A percentile compares a stretch with the other conserved stretches of the same genome.
Conservation (phyloP, 2,113 vertebrate genomes). For the Taxidea taxus region DNA sequence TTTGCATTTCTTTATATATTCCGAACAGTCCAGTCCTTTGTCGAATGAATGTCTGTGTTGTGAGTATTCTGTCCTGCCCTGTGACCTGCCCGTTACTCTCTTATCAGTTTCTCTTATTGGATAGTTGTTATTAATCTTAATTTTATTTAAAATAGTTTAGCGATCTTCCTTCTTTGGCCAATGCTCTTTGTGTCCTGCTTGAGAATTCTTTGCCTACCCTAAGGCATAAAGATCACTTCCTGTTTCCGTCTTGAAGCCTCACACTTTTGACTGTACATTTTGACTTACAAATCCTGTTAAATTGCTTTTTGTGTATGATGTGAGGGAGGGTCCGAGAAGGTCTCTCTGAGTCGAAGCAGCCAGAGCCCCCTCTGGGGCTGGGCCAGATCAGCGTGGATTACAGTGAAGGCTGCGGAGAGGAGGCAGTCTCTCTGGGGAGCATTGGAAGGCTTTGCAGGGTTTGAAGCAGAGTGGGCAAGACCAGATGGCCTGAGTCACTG, state of each 20-base stretch:
- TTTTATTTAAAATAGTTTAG: neutral
- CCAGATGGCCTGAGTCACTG: neutral
- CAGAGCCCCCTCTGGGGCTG: fast-evolving
- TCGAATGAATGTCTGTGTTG: neutral
- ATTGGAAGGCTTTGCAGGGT: fast-evolving
- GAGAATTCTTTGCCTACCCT: neutral
- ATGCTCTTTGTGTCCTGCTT: neutral
- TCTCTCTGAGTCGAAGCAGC: neutral
- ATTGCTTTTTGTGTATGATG: neutral
- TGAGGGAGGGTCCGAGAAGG: neutral
- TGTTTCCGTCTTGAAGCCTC: neutral
- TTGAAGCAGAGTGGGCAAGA: too few species aligned
- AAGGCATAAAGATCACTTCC: neutral
- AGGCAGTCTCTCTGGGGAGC: too few species aligned
- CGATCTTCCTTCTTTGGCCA: neutral
- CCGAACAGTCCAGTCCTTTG: neutral
- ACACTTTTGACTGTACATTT: neutral
- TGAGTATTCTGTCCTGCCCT: neutral
- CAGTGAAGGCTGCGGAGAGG: fast-evolving
- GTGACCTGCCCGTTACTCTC: neutral
- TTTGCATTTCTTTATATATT: neutral
- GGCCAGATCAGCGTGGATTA: neutral
- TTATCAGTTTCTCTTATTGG: neutral
- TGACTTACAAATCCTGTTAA: neutral
- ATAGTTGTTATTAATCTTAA: neutral